Evolutionary conservation across 2,797 vertebrate genomes (phyloP), one percentile per base, ranked within the genome.

Genomic region (Halcyon badia): DNA sequence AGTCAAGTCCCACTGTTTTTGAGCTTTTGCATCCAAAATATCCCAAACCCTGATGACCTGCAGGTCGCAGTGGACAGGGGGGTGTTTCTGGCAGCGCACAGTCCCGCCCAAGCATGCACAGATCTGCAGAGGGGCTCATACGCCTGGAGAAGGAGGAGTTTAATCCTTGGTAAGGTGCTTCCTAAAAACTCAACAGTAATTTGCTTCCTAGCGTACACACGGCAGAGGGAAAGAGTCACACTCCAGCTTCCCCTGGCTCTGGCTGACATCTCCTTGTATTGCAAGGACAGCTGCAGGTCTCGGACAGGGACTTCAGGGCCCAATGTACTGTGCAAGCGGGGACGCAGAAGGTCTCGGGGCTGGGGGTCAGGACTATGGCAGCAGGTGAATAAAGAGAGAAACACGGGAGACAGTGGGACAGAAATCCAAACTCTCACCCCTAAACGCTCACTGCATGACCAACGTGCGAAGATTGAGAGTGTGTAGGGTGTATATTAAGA

Each of bases 51-150:
- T 1, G 1, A 0, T 5, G 26, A 10, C 33, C 6, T 0, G 2
- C 2, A 1, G 37, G 25, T n/a, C 1, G 0, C 14, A 0, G 3
- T 1, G 6, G 0, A 2, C 4, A 15, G 33, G 44, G 15, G 1
- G 60, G 14, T 2, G 65, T 4, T 56, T 2, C 14, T 16, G 70
- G 35, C 1, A 5, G 3, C 3, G 44, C 22, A 0, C 0, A 1
- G 17, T 8, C 60, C 54, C 7, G 3, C n/a, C 2, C 3, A 4
- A 16, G n/a, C 4, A 64, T 2, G 35, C 1, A 7, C 20, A 22
- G 60, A 16, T 16, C 31, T 16, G 37, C 18, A 2, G 42, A 20
- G 42, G 69, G 57, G 30, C 41, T 62, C 21, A 0, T 0, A 4
- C 0, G 1, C 0, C 0, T 5, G n/a, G 9, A 33, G 37, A 15